Percentiles rank a stretch among this genome's conserved stretches.
These are phyloP conservation scores for Microtus ochrogaster DNA, from an alignment of 2,113 vertebrate species.

Conservation along the genomic window DNA sequence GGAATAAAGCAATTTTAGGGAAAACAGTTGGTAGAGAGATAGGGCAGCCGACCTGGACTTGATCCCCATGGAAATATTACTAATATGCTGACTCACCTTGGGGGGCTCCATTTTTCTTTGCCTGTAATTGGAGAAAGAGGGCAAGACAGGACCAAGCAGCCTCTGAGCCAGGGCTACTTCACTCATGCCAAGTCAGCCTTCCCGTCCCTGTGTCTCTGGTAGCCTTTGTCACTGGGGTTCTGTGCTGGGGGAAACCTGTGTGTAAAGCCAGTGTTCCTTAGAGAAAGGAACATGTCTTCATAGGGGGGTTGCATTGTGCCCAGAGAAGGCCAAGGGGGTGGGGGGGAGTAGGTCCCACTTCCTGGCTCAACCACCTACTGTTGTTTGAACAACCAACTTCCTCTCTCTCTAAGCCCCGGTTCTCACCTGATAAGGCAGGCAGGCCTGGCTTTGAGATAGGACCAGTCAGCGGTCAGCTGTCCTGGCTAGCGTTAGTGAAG, in stretches of 20 bases:
- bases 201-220: no score
- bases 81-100: neutral
- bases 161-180: neutral
- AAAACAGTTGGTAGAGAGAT: neutral
- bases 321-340: neutral
- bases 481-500: neutral
- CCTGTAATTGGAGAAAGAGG: neutral
- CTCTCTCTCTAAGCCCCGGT: conserved; percentile 25
- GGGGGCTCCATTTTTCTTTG: neutral
- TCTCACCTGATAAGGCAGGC: conserved; percentile 55
- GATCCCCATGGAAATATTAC: neutral
- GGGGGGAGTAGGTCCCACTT: conserved; percentile 61
- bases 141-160: neutral
- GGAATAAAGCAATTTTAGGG: neutral
- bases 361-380: conserved; percentile 70
- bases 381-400: conserved; percentile 66
- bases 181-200: neutral
- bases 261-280: neutral
- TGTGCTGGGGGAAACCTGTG: no score
- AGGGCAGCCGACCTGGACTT: neutral
- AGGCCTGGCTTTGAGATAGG: neutral
- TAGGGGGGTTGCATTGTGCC: neutral
- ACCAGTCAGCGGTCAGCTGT: neutral
- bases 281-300: neutral
- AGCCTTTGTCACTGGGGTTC: neutral